Base-by-base conservation (phyloP, 2,797 vertebrate species). In the Erethizon dorsatum region DNA sequence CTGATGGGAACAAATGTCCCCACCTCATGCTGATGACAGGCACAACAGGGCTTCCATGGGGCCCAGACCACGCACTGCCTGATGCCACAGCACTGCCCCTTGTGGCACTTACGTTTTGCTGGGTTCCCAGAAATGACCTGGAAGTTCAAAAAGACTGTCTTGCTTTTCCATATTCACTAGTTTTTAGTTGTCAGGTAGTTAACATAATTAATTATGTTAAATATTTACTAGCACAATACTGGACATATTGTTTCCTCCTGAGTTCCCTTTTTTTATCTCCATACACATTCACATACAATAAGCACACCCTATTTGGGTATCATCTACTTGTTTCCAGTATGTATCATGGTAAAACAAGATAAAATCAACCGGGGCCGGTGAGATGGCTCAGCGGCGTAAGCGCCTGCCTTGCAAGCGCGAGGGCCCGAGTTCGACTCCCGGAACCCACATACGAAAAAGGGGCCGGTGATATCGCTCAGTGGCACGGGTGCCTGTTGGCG, bases 1-100 rank as follows among this genome's bases (percentile, higher is more conserved):
- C 52, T 45, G 83, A 52, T 26, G 37, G 94, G 67, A 88, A 94
- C 93, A 95, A 90, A 96, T 71, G 73, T n/a, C 56, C 88, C 78
- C 54, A 24, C 47, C 77, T 94, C 73, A 47, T 9, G 22, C 84
- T n/a, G 67, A 59, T 50, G 78, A 75, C 13, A 41, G 24, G n/a
- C 63, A 9, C 0, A 4, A 57, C 50, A 18, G 73, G 61, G 22
- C 41, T 88, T 80, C 50, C 63, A 17, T 8, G 91, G 83, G 89
- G 37, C 82, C 47, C n/a, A 93, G 92, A 79, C 85, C 77, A 59
- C 77, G 90, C 37, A 50, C 79, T 14, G 52, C 67, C 52, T 18
- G 17, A 50, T 8, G 31, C 45, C 67, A 45, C 18, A 12, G 89
- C 31, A 45, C 4, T 65, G 18, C 26, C 14, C 0, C 0, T 26